A percentile compares a stretch with the other conserved stretches of the same genome.
These are phyloP conservation scores for Hymenopus coronatus DNA, from an alignment of 2,888 invertebrate genomes.

Conservation along the genomic window DNA sequence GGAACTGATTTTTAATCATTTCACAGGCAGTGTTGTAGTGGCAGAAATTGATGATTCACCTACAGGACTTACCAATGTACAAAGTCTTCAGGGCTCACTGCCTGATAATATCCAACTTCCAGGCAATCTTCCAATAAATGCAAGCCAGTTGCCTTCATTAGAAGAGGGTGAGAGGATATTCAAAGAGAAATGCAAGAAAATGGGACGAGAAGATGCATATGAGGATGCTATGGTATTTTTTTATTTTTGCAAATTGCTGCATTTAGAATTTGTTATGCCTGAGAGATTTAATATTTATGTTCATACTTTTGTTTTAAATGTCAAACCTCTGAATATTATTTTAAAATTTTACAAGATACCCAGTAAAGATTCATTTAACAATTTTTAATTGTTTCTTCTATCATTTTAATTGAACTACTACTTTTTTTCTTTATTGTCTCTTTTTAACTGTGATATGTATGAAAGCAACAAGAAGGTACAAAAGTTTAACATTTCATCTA, in stretches of 20 bases:
- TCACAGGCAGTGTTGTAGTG: neutral
- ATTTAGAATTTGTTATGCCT: too few species aligned
- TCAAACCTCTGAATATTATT: too few species aligned
- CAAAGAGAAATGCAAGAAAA: constrained; percentile 64
- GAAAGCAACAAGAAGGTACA: too few species aligned
- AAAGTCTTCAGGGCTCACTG: constrained; percentile 1
- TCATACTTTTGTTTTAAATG: too few species aligned
- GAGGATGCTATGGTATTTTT: constrained; percentile 43
- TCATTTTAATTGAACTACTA: too few species aligned
- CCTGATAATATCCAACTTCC: neutral
- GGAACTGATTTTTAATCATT: neutral
- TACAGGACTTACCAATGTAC: neutral
- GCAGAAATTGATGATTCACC: constrained; percentile 6
- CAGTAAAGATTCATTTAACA: too few species aligned
- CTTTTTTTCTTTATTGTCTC: too few species aligned
- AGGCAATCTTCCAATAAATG: constrained; percentile 30
- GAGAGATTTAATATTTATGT: too few species aligned
- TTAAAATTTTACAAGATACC: too few species aligned
- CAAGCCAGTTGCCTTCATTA: constrained; percentile 41
- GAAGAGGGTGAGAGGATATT: constrained; percentile 55
- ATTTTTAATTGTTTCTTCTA: too few species aligned
- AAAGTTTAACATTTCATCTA: too few species aligned
- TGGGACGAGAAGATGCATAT: constrained; percentile 58
- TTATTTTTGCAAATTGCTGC: neutral
- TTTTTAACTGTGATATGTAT: too few species aligned